A percentile compares a stretch with the other conserved stretches of the same genome.
phyloP scores from a whole-genome alignment of 2,888 invertebrate species.

The Andrena bicolor region DNA sequence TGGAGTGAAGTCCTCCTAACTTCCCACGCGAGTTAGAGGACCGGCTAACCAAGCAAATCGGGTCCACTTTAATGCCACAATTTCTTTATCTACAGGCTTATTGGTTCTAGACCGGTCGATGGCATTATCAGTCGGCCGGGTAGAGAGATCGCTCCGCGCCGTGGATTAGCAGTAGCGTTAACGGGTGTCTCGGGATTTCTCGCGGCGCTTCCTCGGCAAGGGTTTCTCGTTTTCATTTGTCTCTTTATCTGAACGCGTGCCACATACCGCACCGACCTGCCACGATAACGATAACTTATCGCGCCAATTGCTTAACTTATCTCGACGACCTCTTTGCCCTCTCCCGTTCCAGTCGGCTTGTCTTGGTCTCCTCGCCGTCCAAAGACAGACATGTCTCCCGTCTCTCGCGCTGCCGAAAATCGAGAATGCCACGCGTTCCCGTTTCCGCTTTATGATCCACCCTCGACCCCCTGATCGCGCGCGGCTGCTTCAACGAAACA shows the following conservation, averaged over 20 bases:
- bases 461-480: neutral
- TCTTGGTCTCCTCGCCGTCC: conserved; percentile 24
- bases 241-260: conserved; percentile 67
- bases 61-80: conserved; percentile 25
- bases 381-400: conserved; percentile 30
- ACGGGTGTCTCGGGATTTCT: conserved; percentile 23
- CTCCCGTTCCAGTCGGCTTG: conserved; percentile 58
- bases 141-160: neutral
- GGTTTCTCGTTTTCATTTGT: conserved; percentile 59
- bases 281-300: conserved; percentile 74
- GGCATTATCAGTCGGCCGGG: conserved; percentile 28
- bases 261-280: conserved; percentile 65
- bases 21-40: neutral
- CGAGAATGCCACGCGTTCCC: conserved; percentile 2
- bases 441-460: neutral
- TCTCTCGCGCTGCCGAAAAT: conserved; percentile 23
- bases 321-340: conserved; percentile 74
- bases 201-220: conserved; percentile 9
- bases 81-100: conserved; percentile 52
- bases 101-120: conserved; percentile 23
- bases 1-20: too few species aligned
- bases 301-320: conserved; percentile 74
- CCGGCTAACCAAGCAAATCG: neutral
- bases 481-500: neutral
- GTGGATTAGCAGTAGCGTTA: neutral